Base-by-base conservation (phyloP, 1,140 invertebrate species). In the Drosophila neocordata region DNA sequence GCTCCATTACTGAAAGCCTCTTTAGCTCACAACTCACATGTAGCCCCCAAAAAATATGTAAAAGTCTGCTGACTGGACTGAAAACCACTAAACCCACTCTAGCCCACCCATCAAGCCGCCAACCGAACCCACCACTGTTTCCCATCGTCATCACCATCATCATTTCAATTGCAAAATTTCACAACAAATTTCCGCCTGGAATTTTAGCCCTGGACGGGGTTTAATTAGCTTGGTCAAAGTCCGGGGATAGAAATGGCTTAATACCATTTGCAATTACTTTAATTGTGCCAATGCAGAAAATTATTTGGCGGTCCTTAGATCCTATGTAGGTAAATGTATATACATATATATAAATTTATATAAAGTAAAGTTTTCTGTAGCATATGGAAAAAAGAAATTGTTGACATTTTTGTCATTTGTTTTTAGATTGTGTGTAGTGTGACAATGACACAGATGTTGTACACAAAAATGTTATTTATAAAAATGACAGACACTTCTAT, bases 401-500 rank as follows among this genome's bases (percentile, higher is more conserved):
- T 77, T 82, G 75, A 68, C 74, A 77, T 77, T 77, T 77, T 77
- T 73, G 74, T 77, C 82, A 87, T 87, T 82, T 85, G 76, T 87
- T 87, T 85, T 84, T 80, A 85, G 81, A 85, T 60, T 67, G 60
- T 64, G 56, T 64, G 41, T 34, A 41, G 44, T 58, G 73, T 85
- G 80, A 79, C 80, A 84, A 85, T 84, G 81, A 85, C 80, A 70
- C 73, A 78, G 58, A 63, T 82, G 64, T 55, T 53, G 65, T 69
- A 67, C 48, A 65, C 60, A 58, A 77, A 71, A 87, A 78, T 85
- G 78, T 85, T 85, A 81, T 87, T 85, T 85, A 85, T 88, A 87
- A 87, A 85, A 85, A 85, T 87, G 81, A 85, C 82, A 87, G 82
- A 87, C 81, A 85, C 81, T 85, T 85, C 81, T 87, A 85, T 85